Evolutionary conservation across 2,888 invertebrate genomes (phyloP), one percentile per base, ranked within the genome.

Genomic region (Dichetophora obliterata): DNA sequence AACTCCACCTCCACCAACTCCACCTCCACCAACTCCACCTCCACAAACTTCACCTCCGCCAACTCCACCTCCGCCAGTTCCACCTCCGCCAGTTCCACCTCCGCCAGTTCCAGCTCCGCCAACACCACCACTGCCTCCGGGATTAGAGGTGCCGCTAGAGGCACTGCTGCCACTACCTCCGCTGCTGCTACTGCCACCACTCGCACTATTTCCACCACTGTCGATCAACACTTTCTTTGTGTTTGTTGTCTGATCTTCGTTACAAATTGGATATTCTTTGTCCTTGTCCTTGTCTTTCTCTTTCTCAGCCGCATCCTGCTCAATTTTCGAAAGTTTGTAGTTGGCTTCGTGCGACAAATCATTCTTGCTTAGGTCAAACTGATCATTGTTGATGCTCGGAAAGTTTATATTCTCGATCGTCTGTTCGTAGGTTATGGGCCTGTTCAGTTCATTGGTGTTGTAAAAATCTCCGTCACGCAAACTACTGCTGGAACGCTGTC

Each of bases 301-400:
- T 19, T 75, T 75, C 31, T 87, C 89, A 0, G 84, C 80, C 0
- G 84, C 84, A 19, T 89, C 89, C 79, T 89, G 89, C 75, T 89
- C 90, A 8, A 85, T 79, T 80, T 88, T 89, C 0, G 89, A 90
- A 1, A 90, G 81, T 75, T 89, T 89, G 68, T 89, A 90, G 81
- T 90, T 83, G 57, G 90, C 89, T 79, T 89, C 89, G 57, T 89
- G 88, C 0, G 86, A 85, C 0, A 90, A 81, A 82, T 89, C 88
- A 75, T 88, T 87, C 48, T 81, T 82, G 0, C 77, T 79, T 16
- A 80, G 59, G 61, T 84, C 83, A 11, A 79, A 43, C 77, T 85
- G 85, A 80, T 86, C 85, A 70, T 82, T 82, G 9, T 79, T 68
- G 48, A 73, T 70, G 37, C 75, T 63, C 9, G 66, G 24, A 24